Evolutionary conservation across 2,113 vertebrate genomes (phyloP), one percentile per base, ranked within the genome.

Genomic region (Cephalopholis sonnerati): DNA sequence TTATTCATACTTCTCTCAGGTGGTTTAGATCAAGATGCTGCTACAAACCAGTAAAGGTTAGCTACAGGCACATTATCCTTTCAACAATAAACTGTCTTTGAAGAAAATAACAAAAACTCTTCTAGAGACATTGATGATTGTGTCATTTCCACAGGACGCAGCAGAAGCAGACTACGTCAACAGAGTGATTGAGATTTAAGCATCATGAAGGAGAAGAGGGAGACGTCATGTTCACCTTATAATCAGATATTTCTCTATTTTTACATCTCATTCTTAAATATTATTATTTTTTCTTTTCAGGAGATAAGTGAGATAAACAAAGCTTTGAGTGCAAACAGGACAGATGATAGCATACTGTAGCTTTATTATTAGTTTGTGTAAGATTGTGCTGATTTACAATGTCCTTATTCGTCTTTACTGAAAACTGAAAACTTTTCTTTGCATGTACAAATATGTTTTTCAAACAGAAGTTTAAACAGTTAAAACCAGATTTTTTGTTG

Each of bases 21-120:
- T 75, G 64, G 46, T 44, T 64, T 29, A 11, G n/a, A 55, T 62
- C 57, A 50, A 82, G 79, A 82, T 75, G 54, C 53, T 69, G 15
- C 79, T 68, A 53, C 8, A 77, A 77, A 77, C 51, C 39, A 67
- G 63, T 29, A 24, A 58, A 77, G 62, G 74, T 76, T 5, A 72
- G 54, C 10, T 18, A 3, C 24, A 62, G 8, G 10, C 3, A n/a
- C 11, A 41, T 41, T 44, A 7, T n/a, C 13, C 11, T 63, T 3
- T n/a, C 10, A 12, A n/a, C 61, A 63, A 18, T 39, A 13, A n/a
- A n/a, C 4, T 22, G 61, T 20, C 18, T 36, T 12, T 8, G n/a
- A 57, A 57, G n/a, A 25, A 57, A 57, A n/a, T 11, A n/a, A 25
- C 0, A 15, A 25, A 25, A 25, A 4, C 54, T 57, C 4, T 12